Base-by-base conservation (phyloP, 2,888 invertebrate species). In the Dicyrtoma fusca region DNA sequence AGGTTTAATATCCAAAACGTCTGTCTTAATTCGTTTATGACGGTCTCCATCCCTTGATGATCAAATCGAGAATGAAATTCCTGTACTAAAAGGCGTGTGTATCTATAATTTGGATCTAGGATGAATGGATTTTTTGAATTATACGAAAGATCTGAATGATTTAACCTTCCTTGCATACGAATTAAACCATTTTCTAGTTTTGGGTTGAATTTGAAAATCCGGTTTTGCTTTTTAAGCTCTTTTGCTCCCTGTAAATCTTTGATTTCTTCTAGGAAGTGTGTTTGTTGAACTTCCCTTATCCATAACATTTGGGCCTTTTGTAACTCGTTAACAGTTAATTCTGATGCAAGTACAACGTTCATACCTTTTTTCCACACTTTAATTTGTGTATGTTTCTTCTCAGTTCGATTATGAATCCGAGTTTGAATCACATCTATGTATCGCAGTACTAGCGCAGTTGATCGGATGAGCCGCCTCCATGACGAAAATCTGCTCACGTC, bases 41-140 rank as follows among this genome's bases (percentile, higher is more conserved):
- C 57, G 6, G 21, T 62, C n/a, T 72, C 69, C 11, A 21, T 17
- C n/a, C 74, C 74, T 10, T 74, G 68, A 34, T 74, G 74, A 21
- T 42, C 45, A n/a, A 6, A 17, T 8, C 19, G 23, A 0, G 17
- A 10, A 51, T 74, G 74, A 23, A 57, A 42, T 13, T 62, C 44
- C 1, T 21, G n/a, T 19, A 73, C 14, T 8, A 70, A 34, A 1
- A 73, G 61, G 1, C 14, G 14, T 19, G 71, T 66, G 25, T 55
- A 70, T 1, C 13, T 61, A 49, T 74, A 71, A 17, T 23, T 42
- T 4, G 51, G 34, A 23, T 74, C 61, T 14, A 74, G 57, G 6
- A 74, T 53, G 19, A 62, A 19, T 1, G 74, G 71, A n/a, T n/a
- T n/a, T n/a, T n/a, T n/a, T n/a, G n/a, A n/a, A n/a, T n/a, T n/a